Conservation (phyloP, 2,888 invertebrate species). For the Synergus itoensis region DNA sequence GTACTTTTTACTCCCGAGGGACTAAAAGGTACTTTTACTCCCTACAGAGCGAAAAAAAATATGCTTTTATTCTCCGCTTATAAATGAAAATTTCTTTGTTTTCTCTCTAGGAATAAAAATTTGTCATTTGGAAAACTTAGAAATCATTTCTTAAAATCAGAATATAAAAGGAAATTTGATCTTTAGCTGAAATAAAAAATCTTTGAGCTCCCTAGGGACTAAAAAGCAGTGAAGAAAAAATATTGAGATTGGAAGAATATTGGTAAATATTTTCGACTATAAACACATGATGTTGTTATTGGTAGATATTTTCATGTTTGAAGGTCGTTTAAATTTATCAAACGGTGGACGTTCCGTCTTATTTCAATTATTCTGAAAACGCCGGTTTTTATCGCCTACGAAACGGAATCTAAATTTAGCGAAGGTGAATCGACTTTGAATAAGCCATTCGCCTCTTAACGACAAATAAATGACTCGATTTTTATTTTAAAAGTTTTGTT, state of each 20-base stretch:
- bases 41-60: too few species aligned
- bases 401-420: slow-evolving; percentile 2
- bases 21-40: too few species aligned
- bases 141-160: too few species aligned
- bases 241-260: not conserved
- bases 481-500: too few species aligned
- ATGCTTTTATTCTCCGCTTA: too few species aligned
- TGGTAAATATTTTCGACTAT: not conserved
- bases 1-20: too few species aligned
- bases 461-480: not conserved
- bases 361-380: slow-evolving; percentile 15
- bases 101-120: too few species aligned
- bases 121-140: too few species aligned
- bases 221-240: not conserved
- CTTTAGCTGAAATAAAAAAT: too few species aligned
- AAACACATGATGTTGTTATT: not conserved
- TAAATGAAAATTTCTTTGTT: too few species aligned
- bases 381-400: not conserved
- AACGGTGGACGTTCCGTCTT: not conserved
- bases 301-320: not conserved
- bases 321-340: slow-evolving; percentile 11
- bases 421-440: not conserved
- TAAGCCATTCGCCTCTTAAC: not conserved
- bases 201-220: too few species aligned
- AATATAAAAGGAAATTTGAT: too few species aligned